phyloP scores from a whole-genome alignment of 1,140 invertebrate species.

The Lasioglossum baleicum region DNA sequence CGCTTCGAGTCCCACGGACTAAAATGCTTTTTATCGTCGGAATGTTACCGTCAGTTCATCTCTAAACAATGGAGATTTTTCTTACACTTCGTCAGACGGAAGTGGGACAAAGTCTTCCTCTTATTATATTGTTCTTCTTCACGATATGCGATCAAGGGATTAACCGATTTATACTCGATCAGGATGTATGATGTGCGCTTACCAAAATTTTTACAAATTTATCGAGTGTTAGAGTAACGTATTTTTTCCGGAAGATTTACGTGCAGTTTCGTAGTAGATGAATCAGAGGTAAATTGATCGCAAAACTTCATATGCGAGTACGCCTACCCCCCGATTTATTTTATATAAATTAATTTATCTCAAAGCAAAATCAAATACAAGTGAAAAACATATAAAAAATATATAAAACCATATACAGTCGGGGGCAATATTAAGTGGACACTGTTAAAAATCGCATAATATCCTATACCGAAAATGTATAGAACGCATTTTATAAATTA shows the following conservation, averaged over 20 bases:
- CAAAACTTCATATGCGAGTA: background rate
- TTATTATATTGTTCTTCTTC: slow-evolving; percentile 32
- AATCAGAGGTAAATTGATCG: background rate
- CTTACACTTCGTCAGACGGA: slow-evolving; percentile 37
- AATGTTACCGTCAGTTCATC: slow-evolving; percentile 53
- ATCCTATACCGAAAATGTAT: no score
- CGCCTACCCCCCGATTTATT: no score
- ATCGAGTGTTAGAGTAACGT: no score
- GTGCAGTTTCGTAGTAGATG: background rate
- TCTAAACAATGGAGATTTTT: slow-evolving; percentile 49
- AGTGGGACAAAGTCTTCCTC: slow-evolving; percentile 53
- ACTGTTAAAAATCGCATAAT: no score
- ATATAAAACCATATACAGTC: no score
- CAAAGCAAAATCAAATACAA: no score
- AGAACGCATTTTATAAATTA: no score
- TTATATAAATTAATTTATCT: no score
- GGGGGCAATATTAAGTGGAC: no score
- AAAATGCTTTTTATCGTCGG: slow-evolving; percentile 47
- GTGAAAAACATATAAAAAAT: no score
- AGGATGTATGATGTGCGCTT: background rate
- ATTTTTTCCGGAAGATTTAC: background rate
- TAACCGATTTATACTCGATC: background rate
- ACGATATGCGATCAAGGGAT: slow-evolving; percentile 39
- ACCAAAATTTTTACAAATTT: background rate
- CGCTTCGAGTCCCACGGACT: slow-evolving; percentile 49